Evolutionary conservation across 1,140 invertebrate genomes (phyloP), one percentile per base, ranked within the genome.

Genomic region (Danaus melanippus): DNA sequence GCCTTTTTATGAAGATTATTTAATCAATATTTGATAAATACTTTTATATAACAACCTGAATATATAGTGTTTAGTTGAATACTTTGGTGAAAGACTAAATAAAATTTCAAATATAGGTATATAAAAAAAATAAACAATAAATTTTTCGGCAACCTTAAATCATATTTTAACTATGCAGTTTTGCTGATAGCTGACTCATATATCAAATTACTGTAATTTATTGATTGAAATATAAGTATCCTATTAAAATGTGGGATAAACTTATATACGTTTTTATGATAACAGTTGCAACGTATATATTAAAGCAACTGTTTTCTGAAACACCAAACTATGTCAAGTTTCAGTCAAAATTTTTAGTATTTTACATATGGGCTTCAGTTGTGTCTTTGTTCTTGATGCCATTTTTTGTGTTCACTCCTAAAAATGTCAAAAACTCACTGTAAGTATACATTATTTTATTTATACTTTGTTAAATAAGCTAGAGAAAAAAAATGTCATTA

Each of bases 311-410:
- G 40, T 77, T 88, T 61, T 87, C 87, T 11, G 83, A 87, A 62
- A 85, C 80, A 12, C 79, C 85, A 42, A 88, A 88, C 71, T 76
- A 78, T 57, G 71, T 87, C 21, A 88, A 88, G 56, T 88, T 87
- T 62, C 79, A 88, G 63, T 86, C 79, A 11, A 88, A 88, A 74
- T 88, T 88, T 64, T 71, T 88, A n/a, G 67, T 86, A 12, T 88
- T 86, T 65, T 87, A 86, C 54, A 75, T 88, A 50, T 77, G 77
- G 67, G 70, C 84, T 21, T 87, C 85, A 10, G 58, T 83, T 53
- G 71, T 80, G 49, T 70, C 83, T 41, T 61, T 87, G 52, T 59
- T 88, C 43, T 74, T 80, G 56, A 67, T 88, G 53, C 86, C 87
- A n/a, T 81, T 87, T 65, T 87, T 86, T 58, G 79, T 86, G 12